Evolutionary conservation across 2,888 invertebrate genomes (phyloP).

Genomic region (Baccha elongata): DNA sequence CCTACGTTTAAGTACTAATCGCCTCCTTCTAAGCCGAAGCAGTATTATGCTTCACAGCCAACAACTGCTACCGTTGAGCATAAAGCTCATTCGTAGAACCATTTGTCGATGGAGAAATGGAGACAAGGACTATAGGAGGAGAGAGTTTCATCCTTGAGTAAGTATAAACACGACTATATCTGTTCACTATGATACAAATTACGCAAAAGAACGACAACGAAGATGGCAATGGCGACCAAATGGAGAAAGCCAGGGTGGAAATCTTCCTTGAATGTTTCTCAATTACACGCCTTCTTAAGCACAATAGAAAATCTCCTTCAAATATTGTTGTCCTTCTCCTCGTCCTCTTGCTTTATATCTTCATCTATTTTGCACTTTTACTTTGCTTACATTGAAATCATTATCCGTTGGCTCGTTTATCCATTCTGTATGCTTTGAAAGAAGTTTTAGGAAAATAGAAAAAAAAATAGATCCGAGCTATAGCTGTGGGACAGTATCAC

Average conservation of each 20-base stretch:
- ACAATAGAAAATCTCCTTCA: conserved; percentile 77
- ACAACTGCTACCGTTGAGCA: conserved; percentile 43
- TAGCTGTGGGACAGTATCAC: neutral
- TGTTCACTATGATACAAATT: conserved; percentile 40
- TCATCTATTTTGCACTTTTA: conserved; percentile 22
- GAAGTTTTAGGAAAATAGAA: conserved; percentile 3
- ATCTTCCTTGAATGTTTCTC: conserved; percentile 83
- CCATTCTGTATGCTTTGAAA: conserved; percentile 14
- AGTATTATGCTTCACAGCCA: conserved; percentile 35
- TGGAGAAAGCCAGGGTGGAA: conserved; percentile 76
- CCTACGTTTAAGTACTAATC: conserved; percentile 73
- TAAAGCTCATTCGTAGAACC: conserved; percentile 16
- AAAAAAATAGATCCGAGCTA: conserved; percentile 3
- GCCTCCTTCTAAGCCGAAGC: conserved; percentile 53
- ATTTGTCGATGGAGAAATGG: conserved; percentile 18
- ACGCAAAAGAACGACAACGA: neutral
- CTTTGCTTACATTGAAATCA: conserved; percentile 47
- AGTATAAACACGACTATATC: conserved; percentile 60
- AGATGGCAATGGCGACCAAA: conserved; percentile 52
- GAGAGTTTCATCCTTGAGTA: conserved; percentile 52
- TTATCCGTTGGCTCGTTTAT: conserved; percentile 16
- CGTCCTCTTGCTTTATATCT: conserved; percentile 3
- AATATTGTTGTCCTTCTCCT: conserved; percentile 41
- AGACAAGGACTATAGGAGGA: no score
- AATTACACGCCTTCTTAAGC: conserved; percentile 83